Conservation (phyloP, 2,888 invertebrate species). For the Tenthredo scrophulariae region DNA sequence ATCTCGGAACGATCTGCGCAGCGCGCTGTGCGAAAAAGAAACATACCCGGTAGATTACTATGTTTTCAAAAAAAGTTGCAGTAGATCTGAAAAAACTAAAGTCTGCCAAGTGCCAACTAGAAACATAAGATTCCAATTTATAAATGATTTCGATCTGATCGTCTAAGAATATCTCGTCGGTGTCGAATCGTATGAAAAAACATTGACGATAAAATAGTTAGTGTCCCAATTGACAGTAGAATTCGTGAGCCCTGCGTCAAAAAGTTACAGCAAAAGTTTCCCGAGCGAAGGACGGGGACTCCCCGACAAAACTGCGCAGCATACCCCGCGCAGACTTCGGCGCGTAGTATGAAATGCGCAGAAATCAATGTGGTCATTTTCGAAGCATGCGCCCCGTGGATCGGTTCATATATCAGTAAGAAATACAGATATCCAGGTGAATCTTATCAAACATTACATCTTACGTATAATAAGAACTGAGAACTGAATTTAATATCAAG, state of each 20-base stretch:
- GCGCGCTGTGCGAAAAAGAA: no score
- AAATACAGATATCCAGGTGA: slow-evolving; percentile 27
- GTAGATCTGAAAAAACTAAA: neutral
- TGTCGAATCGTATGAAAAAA: neutral
- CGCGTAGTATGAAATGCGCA: slow-evolving; percentile 71
- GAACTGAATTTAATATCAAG: slow-evolving; percentile 1
- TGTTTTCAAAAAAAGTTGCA: neutral
- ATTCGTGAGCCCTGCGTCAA: neutral
- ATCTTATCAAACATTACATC: slow-evolving; percentile 38
- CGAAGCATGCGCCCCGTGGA: slow-evolving; percentile 74
- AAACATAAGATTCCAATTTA: neutral
- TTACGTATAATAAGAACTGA: neutral
- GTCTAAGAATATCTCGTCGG: neutral
- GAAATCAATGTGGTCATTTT: slow-evolving; percentile 77
- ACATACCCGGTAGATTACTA: no score
- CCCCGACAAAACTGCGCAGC: neutral
- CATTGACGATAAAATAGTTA: neutral
- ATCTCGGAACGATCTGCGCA: no score
- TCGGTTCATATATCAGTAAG: slow-evolving; percentile 13
- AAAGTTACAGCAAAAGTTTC: neutral
- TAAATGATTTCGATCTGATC: neutral
- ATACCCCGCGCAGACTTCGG: slow-evolving; percentile 30
- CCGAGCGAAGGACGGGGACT: neutral
- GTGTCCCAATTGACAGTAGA: neutral
- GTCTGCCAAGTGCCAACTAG: neutral